Base-by-base conservation (phyloP, 2,797 vertebrate genomes). In the Ceryle rudis region DNA sequence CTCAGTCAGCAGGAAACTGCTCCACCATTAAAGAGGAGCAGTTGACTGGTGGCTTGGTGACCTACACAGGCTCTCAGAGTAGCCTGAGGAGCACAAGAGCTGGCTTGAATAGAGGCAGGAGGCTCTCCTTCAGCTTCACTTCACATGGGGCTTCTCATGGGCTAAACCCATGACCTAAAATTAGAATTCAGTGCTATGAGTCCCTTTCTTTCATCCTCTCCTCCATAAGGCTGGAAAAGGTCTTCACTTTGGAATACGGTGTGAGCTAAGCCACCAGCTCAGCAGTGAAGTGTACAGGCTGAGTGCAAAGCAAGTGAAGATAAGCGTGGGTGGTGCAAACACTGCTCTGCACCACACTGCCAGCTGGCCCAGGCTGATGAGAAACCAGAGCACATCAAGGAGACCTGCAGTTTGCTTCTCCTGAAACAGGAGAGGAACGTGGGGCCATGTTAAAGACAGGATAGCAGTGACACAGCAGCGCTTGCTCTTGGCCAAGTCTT, bases 391-490 rank as follows among this genome's bases (percentile, higher is more conserved):
- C 28, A 22, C 3, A 0, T 37, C 7, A 42, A 69, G 15, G 39
- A 44, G 31, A 65, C 26, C 60, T 62, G 54, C 42, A 26, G 6
- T 46, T 70, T 66, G 10, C 25, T 31, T 26, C 72, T 23, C 29
- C 31, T 44, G 21, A 28, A 78, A 3, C 0, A 1, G 31, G 33
- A 61, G 22, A 14, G 28, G 51, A 61, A 11, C 0, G 0, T 9
- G 29, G 14, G n/a, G 6, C 22, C 3, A 0, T 22, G 29, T 18
- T 57, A 54, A 88, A 57, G 29, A n/a, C 0, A 1, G 25, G 37
- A 67, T 16, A 0, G 4, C 44, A 28, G 60, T 18, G 3, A 14
- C 1, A 2, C 12, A 2, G 9, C 1, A 2, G 10, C 0, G 2
- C 13, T 41, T 54, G 18, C 19, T 55, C 9, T 61, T 51, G 57